A percentile compares a stretch with the other conserved stretches of the same genome.
Conservation (phyloP, 2,888 invertebrate genomes). For the Lagria hirta region DNA sequence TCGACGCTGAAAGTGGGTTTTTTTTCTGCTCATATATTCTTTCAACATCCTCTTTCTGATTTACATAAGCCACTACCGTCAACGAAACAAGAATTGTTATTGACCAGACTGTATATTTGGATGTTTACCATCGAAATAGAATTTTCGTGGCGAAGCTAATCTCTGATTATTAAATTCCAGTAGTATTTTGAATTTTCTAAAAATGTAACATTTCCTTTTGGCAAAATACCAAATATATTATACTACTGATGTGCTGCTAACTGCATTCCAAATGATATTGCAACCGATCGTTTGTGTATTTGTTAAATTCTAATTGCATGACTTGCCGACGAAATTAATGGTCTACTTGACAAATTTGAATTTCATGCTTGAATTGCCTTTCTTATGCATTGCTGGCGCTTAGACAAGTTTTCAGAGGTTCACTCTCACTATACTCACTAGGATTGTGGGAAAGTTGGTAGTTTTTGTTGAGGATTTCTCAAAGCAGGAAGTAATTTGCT, state of each 20-base stretch:
- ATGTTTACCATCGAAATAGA: conserved; percentile 32
- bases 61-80: too few relatives aligned
- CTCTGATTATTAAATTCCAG: conserved; percentile 29
- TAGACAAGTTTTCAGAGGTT: neutral
- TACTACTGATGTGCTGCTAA: too few relatives aligned
- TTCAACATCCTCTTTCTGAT: too few relatives aligned
- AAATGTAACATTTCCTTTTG: conserved; percentile 22
- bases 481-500: too few relatives aligned
- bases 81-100: too few relatives aligned
- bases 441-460: too few relatives aligned
- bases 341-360: conserved; percentile 10
- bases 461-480: too few relatives aligned
- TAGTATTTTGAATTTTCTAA: conserved; percentile 15
- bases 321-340: conserved; percentile 7
- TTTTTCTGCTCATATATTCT: conserved; percentile 15
- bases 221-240: conserved; percentile 20
- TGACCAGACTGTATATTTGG: too few relatives aligned
- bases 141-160: conserved; percentile 28
- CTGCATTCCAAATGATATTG: too few relatives aligned
- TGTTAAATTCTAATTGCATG: conserved; percentile 17
- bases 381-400: neutral
- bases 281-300: conserved; percentile 9
- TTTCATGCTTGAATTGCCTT: conserved; percentile 4
- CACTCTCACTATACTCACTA: too few relatives aligned
- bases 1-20: conserved; percentile 3